Evolutionary conservation across 2,113 vertebrate genomes (phyloP), one percentile per base, ranked within the genome.

Genomic region (Periophthalmodon schlosseri): DNA sequence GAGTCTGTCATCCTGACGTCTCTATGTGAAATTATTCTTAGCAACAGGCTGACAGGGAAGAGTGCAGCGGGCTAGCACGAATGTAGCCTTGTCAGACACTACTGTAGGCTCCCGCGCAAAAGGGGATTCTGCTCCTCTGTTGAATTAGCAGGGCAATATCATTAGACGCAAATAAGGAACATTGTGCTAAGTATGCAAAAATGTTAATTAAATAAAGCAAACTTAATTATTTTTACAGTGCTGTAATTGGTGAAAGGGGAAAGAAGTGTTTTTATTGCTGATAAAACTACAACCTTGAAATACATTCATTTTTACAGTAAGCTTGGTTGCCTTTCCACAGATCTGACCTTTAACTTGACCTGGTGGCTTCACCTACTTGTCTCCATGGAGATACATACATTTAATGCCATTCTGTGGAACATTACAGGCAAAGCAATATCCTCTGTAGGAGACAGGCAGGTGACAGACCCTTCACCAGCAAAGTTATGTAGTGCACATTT

Each of bases 1-100:
- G 63, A 65, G 63, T 65, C 63, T 65, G 63, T 65, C 63, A 65
- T 39, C 18, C 63, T 65, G 63, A 65, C 34, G 33, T 65, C 63
- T 63, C 5, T 20, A 65, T 65, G 33, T 65, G 63, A 39, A 44
- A 65, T 65, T 39, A 65, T 65, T 65, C 63, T 65, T 65, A 65
- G 63, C 63, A 44, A 65, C 63, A 65, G 33, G 63, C 63, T 65
- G 63, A 65, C 63, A 44, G 63, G 18, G 63, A 44, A 65, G 63
- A 44, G 18, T 39, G 63, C 63, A 21, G 15, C 18, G 16, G 16
- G 33, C 2, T 44, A n/a, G 63, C 34, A n/a, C 33, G 39, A 44
- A 44, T 39, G 18, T 10, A 44, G 33, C 10, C 34, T n/a, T 18
- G 63, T 8, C 23, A 28, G 21, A 28, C 10, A 44, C 8, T 44